Evolutionary conservation across 2,888 invertebrate species (phyloP), one percentile per base, ranked within the genome.

Genomic region (Limenitis camilla): DNA sequence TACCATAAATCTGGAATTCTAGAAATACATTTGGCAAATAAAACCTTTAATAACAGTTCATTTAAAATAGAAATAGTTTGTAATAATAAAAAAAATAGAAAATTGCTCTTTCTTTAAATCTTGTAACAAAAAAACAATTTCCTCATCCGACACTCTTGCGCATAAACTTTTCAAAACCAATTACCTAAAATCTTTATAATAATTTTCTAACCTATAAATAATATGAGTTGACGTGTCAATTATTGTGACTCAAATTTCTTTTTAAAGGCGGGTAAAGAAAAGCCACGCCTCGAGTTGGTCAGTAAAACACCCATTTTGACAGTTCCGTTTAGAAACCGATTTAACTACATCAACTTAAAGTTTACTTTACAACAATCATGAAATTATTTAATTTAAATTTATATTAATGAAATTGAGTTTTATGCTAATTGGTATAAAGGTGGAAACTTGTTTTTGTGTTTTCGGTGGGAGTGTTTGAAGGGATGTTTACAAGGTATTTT

Each of bases 151-250:
- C 66, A 61, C 53, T 59, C 59, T 64, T 52, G 62, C 67, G 71
- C 76, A 78, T 81, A 81, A 81, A 84, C 78, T 75, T 81, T 74
- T 87, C 86, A 80, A 62, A 77, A 72, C 74, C 83, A 84, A 86
- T 87, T 84, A 86, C 73, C 65, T 68, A 67, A 74, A 71, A 71
- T 74, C 66, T 82, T 78, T 72, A 74, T 85, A 65, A 77, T 78
- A 69, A 84, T 86, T 86, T 81, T 71, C 77, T 67, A 67, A 67
- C 68, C 74, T 76, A 83, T 83, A 81, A 86, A 85, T 86, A 86
- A 82, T 83, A 70, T 62, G 73, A 68, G 76, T 74, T 79, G 85
- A 86, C 84, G 72, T 73, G 78, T 81, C 84, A 84, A 84, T 87
- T 83, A 85, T 82, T 78, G 71, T 71, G 71, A 45, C 57, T 60